Evolutionary conservation across 2,113 vertebrate genomes (phyloP).

Genomic region (Ginglymostoma cirratum): DNA sequence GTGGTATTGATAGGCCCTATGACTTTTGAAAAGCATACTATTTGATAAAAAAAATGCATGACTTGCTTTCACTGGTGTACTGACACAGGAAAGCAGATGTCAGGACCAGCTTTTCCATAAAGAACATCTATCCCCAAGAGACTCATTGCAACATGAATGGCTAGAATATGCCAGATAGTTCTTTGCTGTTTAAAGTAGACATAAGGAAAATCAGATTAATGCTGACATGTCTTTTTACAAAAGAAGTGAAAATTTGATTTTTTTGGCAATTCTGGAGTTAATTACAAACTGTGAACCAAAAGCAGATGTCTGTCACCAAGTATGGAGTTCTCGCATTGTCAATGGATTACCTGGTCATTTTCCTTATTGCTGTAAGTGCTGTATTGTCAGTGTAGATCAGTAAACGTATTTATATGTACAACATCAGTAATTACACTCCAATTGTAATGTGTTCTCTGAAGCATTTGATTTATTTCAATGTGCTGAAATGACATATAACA

Average conservation of each 20-base stretch:
- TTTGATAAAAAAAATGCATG: background rate
- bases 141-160: background rate
- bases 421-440: background rate
- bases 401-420: background rate
- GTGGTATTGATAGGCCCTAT: background rate
- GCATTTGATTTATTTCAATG: background rate
- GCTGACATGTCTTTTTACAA: background rate
- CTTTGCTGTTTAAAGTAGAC: background rate
- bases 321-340: background rate
- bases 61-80: background rate
- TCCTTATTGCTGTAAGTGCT: background rate
- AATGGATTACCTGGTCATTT: background rate
- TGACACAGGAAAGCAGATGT: conserved; percentile 25
- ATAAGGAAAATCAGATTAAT: background rate
- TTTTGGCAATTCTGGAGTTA: background rate
- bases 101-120: background rate
- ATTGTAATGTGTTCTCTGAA: background rate
- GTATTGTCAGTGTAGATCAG: background rate
- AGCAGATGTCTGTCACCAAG: background rate
- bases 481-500: background rate
- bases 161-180: background rate
- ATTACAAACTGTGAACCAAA: background rate
- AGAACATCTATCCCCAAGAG: conserved; percentile 10
- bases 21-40: background rate
- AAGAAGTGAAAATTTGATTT: background rate